Conservation (phyloP, 2,113 vertebrate genomes). For the Grantiella picta region DNA sequence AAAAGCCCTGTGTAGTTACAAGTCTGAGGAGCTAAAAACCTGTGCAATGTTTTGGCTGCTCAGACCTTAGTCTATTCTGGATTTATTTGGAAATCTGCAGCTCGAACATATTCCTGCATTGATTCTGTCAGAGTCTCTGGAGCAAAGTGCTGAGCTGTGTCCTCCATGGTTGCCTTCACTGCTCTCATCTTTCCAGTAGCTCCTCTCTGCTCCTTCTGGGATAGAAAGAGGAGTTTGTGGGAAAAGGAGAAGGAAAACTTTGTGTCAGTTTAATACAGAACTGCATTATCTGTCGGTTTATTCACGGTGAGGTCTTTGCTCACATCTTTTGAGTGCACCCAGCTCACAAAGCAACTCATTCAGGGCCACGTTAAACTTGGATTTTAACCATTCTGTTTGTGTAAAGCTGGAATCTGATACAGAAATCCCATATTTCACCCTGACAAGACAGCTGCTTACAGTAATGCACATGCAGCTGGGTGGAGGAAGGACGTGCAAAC, state of each 20-base stretch:
- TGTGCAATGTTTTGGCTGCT: background rate
- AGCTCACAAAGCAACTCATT: background rate
- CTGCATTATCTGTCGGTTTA: background rate
- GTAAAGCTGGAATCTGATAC: background rate
- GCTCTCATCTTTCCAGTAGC: background rate
- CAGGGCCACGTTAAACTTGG: background rate
- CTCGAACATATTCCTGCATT: accelerated
- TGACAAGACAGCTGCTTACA: background rate
- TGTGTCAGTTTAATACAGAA: background rate
- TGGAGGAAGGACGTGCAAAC: background rate
- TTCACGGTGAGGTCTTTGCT: background rate
- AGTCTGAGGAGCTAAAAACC: background rate
- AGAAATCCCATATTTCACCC: background rate
- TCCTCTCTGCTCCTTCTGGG: background rate
- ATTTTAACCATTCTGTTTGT: background rate
- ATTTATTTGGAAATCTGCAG: background rate
- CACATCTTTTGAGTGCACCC: background rate
- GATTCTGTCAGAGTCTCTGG: background rate
- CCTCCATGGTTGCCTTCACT: background rate
- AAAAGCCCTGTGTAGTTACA: background rate
- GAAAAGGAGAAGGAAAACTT: background rate
- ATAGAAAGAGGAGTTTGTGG: background rate
- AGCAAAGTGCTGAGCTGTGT: background rate
- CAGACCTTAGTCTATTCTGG: background rate
- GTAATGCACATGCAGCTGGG: background rate